Evolutionary conservation across 2,113 vertebrate genomes (phyloP).

Genomic region (Sialia sialis): DNA sequence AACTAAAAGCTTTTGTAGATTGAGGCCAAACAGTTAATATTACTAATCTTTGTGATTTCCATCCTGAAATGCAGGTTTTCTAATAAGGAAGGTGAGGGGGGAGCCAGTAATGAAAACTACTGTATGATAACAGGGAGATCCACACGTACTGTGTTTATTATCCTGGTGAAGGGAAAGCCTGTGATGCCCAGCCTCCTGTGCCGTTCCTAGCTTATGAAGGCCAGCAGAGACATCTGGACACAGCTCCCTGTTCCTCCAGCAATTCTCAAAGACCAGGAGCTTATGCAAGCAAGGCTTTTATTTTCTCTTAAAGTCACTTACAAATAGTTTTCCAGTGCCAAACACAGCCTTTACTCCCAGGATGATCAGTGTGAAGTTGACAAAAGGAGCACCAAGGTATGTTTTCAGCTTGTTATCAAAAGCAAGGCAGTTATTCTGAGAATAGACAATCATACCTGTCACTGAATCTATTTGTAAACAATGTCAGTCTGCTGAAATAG

Average conservation of each 20-base stretch:
- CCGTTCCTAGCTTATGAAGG: neutral
- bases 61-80: neutral
- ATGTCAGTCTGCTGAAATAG: constrained; percentile 42
- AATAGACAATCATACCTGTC: neutral
- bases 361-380: neutral
- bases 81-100: neutral
- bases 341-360: neutral
- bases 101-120: neutral
- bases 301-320: neutral
- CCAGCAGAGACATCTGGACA: neutral
- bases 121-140: neutral
- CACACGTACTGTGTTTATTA: rapidly evolving
- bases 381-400: neutral
- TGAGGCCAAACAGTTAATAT: neutral
- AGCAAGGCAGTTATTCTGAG: neutral
- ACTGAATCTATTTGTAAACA: constrained; percentile 70
- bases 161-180: neutral
- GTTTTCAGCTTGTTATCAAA: neutral
- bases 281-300: neutral
- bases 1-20: neutral
- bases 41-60: neutral
- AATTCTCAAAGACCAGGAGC: neutral
- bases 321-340: neutral
- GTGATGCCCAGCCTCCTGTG: neutral
- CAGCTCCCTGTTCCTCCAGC: neutral